These are phyloP conservation scores for Mythimna pallens DNA, from an alignment of 2,888 invertebrate genomes.

Conservation along the genomic window DNA sequence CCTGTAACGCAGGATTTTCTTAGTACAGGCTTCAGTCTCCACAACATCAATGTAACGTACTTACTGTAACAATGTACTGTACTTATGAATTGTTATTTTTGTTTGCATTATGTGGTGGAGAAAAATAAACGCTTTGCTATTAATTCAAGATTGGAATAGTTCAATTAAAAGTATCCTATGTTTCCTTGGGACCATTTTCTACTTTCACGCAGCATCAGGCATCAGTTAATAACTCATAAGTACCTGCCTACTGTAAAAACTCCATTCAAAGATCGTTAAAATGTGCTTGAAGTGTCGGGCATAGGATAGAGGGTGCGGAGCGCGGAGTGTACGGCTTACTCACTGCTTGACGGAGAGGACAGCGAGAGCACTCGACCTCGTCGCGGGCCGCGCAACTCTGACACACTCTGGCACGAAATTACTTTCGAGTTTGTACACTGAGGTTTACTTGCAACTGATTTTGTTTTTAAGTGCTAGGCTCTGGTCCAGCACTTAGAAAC, in stretches of 20 bases:
- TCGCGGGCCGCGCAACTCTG: not conserved
- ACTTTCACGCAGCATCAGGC: no score
- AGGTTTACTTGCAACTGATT: not conserved
- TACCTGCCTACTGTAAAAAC: not conserved
- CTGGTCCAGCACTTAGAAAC: no score
- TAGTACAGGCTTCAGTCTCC: no score
- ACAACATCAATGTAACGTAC: no score
- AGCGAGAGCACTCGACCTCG: conserved; percentile 13
- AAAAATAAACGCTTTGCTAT: no score
- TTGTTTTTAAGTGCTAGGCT: not conserved
- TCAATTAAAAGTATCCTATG: no score
- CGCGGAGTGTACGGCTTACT: not conserved
- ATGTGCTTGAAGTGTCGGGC: not conserved
- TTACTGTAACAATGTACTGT: no score
- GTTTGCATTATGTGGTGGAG: no score
- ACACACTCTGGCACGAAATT: conserved; percentile 1
- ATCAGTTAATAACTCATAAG: not conserved
- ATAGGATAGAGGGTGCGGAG: not conserved
- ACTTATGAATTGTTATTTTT: no score
- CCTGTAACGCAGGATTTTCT: no score
- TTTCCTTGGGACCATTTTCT: no score
- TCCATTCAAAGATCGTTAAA: not conserved
- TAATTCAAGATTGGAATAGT: not conserved
- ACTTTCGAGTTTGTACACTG: not conserved
- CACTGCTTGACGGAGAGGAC: conserved; percentile 18